A percentile compares a stretch with the other conserved stretches of the same genome.
phyloP scores from a whole-genome alignment of 2,797 vertebrate genomes.

The Babyrousa celebensis region DNA sequence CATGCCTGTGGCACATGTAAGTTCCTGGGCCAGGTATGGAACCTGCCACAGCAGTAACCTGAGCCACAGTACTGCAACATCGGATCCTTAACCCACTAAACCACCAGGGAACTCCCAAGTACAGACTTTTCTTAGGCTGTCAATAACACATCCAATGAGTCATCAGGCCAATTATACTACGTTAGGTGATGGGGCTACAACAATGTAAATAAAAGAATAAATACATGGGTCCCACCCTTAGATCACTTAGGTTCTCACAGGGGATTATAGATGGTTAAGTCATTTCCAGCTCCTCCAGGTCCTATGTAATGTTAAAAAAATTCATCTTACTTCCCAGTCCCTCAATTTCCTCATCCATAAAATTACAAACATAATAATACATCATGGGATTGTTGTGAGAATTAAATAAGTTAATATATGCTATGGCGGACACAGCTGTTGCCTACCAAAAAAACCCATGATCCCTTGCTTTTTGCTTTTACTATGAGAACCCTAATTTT shows the following conservation, averaged over 20 bases:
- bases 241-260: not conserved
- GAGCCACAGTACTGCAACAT: too few species aligned
- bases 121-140: not conserved
- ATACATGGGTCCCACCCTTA: not conserved
- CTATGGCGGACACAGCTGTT: not conserved
- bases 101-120: too few species aligned
- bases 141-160: not conserved
- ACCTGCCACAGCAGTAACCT: too few species aligned
- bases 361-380: not conserved
- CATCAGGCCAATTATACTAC: not conserved
- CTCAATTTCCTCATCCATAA: not conserved
- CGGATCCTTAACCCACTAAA: too few species aligned
- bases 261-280: not conserved
- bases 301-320: not conserved
- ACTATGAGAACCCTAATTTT: not conserved
- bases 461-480: too few species aligned
- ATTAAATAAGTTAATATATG: not conserved
- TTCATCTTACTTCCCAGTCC: not conserved
- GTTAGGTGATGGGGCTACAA: not conserved
- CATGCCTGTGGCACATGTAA: too few species aligned
- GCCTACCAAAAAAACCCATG: not conserved
- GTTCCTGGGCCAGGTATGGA: too few species aligned
- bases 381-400: not conserved
- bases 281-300: not conserved
- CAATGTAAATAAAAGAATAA: not conserved